Percentiles rank a stretch among this genome's conserved stretches.
Conservation (phyloP, 2,888 invertebrate genomes). For the Congeria kusceri region DNA sequence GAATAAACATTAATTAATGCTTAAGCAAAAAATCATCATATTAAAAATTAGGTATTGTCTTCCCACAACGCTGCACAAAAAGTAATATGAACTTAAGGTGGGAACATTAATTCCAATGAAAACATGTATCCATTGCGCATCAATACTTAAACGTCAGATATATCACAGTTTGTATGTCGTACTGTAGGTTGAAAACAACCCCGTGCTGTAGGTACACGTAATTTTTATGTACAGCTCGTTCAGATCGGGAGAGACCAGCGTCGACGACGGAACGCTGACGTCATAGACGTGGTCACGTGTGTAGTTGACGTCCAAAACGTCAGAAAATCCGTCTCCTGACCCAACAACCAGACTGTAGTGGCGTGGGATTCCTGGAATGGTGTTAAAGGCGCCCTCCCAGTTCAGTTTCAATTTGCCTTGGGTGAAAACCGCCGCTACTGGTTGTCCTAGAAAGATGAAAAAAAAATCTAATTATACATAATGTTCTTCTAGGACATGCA, state of each 20-base stretch:
- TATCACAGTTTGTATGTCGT: constrained; percentile 19
- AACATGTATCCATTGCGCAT: no score
- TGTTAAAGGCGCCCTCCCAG: constrained; percentile 30
- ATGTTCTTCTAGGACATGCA: no score
- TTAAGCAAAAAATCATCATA: no score
- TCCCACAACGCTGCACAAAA: no score
- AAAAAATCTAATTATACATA: no score
- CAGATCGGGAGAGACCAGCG: constrained; percentile 13
- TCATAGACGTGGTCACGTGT: background rate
- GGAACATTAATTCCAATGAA: no score
- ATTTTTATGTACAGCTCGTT: constrained; percentile 31
- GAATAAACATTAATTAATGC: no score
- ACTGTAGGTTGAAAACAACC: constrained; percentile 7
- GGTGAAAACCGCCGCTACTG: no score
- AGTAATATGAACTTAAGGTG: no score
- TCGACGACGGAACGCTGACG: constrained; percentile 6
- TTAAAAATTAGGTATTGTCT: no score
- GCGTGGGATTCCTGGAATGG: background rate
- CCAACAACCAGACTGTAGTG: constrained; percentile 24
- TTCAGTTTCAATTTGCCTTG: background rate
- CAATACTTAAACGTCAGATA: no score
- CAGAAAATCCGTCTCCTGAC: constrained; percentile 19
- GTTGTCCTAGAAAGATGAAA: no score
- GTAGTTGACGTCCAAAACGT: constrained; percentile 15
- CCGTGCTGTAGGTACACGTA: constrained; percentile 32